Base-by-base conservation (phyloP, 2,888 invertebrate genomes). In the Apamea anceps region DNA sequence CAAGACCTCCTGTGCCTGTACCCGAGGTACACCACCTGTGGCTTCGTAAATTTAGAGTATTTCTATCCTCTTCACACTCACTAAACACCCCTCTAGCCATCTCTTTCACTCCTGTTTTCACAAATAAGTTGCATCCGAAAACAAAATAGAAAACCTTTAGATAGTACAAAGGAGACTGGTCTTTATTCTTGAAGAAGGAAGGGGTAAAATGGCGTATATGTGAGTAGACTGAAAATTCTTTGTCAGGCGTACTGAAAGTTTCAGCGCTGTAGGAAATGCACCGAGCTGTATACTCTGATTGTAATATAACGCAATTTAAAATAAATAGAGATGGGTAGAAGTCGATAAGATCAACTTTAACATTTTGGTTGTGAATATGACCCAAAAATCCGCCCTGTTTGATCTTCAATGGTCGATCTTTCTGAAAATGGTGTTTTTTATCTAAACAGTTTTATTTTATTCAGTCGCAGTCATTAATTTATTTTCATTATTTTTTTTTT, bases 61-160 rank as follows among this genome's bases (percentile, higher is more conserved):
- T 91, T 91, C 91, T 85, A 70, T 95, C 95, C 87, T 92, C 79
- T 79, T 96, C 91, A 10, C 91, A 88, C 95, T 65, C 87, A 86
- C 75, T 62, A 68, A 77, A 82, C 82, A 87, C 85, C 79, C 82
- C 79, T 91, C 90, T 82, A 85, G 60, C 92, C 78, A 60, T 95
- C 95, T 93, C 95, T 72, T 85, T 96, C 92, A 77, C 90, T 93
- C 95, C 91, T 96, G 96, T 96, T 97, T 96, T 96, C 96, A 96
- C 96, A 96, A 96, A 97, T 96, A 96, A 96, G 95, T 96, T 96
- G 95, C 95, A 96, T 96, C 96, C 96, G 95, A 96, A 97, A 96
- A 96, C 96, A 96, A 96, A 95, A 96, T 95, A 96, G 95, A 96
- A 96, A 96, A 96, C 94, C 91, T 92, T 88, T 82, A 85, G 89